Evolutionary conservation across 2,797 vertebrate species (phyloP).

Genomic region (Heliangelus exortis): DNA sequence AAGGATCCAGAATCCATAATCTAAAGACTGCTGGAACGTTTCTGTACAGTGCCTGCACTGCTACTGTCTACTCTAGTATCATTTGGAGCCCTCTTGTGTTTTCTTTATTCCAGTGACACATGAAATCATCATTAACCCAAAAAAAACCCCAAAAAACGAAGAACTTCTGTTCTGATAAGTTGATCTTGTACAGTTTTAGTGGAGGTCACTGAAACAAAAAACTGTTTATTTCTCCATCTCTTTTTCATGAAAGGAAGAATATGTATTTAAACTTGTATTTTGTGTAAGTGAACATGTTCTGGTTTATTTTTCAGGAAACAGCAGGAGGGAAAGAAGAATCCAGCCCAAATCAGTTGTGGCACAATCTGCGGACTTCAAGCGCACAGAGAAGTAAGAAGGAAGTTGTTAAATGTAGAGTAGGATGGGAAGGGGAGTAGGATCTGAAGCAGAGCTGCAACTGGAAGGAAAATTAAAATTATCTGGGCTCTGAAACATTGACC

Average conservation of each 20-base stretch:
- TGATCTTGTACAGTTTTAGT: neutral
- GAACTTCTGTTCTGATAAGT: neutral
- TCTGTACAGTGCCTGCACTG: rapidly evolving
- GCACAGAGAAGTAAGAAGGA: conserved; percentile 59
- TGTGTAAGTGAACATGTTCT: neutral
- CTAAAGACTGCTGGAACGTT: neutral
- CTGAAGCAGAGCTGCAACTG: neutral
- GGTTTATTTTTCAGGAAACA: conserved; percentile 33
- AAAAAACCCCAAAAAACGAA: neutral
- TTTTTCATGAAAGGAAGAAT: neutral
- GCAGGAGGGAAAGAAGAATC: conserved; percentile 25
- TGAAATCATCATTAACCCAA: neutral
- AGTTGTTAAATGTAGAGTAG: neutral
- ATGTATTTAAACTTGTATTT: neutral
- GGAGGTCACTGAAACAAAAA: neutral
- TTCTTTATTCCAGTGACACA: neutral
- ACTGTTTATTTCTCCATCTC: neutral
- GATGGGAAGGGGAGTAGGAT: neutral
- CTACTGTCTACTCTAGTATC: neutral
- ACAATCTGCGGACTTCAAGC: conserved; percentile 10
- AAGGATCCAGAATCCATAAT: too few relatives aligned
- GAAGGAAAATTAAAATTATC: neutral
- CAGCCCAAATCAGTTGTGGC: conserved; percentile 39
- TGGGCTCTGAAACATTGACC: neutral
- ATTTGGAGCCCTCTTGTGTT: conserved; percentile 43